These are phyloP conservation scores for Watsonalla binaria DNA, from an alignment of 2,888 invertebrate species.

Conservation along the genomic window DNA sequence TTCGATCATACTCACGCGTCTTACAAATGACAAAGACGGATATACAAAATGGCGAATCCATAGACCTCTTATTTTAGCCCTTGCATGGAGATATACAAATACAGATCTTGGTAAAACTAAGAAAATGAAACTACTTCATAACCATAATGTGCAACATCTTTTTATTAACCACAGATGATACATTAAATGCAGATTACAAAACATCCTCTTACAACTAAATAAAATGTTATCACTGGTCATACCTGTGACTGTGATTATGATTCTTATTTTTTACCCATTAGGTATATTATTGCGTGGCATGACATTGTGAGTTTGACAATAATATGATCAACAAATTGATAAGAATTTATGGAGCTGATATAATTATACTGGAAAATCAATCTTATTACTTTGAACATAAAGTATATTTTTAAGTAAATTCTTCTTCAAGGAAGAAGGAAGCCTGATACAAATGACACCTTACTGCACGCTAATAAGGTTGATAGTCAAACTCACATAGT, in stretches of 20 bases:
- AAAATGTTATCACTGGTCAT: background rate
- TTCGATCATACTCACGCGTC: no score
- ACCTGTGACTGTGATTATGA: background rate
- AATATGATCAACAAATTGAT: no score
- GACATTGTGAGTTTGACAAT: background rate
- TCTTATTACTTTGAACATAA: no score
- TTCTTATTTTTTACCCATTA: background rate
- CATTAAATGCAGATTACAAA: conserved; percentile 1
- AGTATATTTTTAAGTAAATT: background rate
- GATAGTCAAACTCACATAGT: background rate
- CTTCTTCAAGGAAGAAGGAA: background rate
- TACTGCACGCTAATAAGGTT: background rate
- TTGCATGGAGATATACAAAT: no score
- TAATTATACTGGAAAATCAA: no score
- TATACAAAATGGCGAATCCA: no score
- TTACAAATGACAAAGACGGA: no score
- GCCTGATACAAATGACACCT: background rate
- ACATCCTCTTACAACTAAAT: background rate
- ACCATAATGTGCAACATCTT: background rate
- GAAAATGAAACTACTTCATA: no score
- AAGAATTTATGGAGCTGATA: no score
- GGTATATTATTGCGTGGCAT: background rate
- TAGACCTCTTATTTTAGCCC: no score
- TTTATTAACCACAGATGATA: background rate
- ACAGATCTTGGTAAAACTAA: no score